These are phyloP conservation scores for Oxytorus armatus DNA, from an alignment of 2,888 invertebrate species.

Conservation along the genomic window DNA sequence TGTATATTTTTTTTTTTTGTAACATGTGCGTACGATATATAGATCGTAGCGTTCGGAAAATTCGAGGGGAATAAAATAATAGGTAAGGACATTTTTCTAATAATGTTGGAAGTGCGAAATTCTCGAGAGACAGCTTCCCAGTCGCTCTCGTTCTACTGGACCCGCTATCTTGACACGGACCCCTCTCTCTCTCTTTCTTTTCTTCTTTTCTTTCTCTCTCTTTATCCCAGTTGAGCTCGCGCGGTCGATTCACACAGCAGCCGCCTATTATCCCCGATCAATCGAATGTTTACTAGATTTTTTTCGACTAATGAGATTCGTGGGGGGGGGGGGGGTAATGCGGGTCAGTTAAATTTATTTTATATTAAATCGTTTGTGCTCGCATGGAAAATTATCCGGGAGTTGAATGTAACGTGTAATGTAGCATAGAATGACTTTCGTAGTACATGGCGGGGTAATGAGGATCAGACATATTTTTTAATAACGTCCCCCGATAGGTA, in stretches of 20 bases:
- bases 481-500: too few relatives aligned
- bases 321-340: neutral
- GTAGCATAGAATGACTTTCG: too few relatives aligned
- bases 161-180: slow-evolving; percentile 72
- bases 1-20: too few relatives aligned
- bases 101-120: slow-evolving; percentile 38
- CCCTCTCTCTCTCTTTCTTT: slow-evolving; percentile 32
- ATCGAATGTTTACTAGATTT: slow-evolving; percentile 35
- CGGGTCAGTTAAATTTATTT: neutral
- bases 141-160: slow-evolving; percentile 67
- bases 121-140: slow-evolving; percentile 51
- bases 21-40: too few relatives aligned
- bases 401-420: too few relatives aligned
- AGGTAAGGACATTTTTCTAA: slow-evolving; percentile 36
- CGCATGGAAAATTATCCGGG: too few relatives aligned
- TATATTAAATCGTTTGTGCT: too few relatives aligned
- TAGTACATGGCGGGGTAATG: too few relatives aligned
- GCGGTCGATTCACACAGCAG: slow-evolving; percentile 51
- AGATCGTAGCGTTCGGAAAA: too few relatives aligned
- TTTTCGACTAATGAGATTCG: neutral
- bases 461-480: too few relatives aligned
- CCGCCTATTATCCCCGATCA: slow-evolving; percentile 42
- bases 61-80: too few relatives aligned
- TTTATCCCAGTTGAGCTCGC: slow-evolving; percentile 65
- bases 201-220: slow-evolving; percentile 40